These are phyloP conservation scores for Drosophila fulvimacula DNA, from an alignment of 2,888 invertebrate genomes.

Conservation along the genomic window DNA sequence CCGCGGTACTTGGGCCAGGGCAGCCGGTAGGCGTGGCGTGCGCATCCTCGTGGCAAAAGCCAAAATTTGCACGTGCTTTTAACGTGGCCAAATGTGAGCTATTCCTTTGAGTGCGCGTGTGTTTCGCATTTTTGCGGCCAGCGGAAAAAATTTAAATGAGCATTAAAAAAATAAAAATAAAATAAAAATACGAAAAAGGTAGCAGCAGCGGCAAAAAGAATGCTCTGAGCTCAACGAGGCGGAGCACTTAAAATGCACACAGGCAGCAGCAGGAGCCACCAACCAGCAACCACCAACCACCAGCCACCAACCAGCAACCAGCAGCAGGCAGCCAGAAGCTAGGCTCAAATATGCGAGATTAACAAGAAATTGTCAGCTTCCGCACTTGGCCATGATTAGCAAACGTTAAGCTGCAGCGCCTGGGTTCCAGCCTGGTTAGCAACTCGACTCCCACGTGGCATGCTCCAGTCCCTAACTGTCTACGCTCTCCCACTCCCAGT, in stretches of 20 bases:
- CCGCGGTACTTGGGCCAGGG: conserved; percentile 3
- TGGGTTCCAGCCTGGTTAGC: conserved; percentile 11
- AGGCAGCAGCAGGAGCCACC: neutral
- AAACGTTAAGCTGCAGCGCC: conserved; percentile 12
- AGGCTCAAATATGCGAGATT: conserved; percentile 43
- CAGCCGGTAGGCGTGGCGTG: conserved; percentile 25
- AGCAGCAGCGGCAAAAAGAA: conserved; percentile 8
- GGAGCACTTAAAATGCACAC: conserved; percentile 25
- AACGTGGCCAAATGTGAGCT: conserved; percentile 41
- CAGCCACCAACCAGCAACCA: neutral
- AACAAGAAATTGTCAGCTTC: conserved; percentile 35
- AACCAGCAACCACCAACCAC: neutral
- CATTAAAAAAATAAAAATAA: conserved; percentile 12
- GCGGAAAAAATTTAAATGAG: conserved; percentile 41
- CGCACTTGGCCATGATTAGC: conserved; percentile 29
- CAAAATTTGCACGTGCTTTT: conserved; percentile 58
- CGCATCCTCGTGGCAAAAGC: conserved; percentile 32
- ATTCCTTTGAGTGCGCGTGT: conserved; percentile 54
- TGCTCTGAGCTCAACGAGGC: conserved; percentile 28
- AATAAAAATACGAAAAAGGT: neutral
- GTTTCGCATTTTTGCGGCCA: conserved; percentile 45
- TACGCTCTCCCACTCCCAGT: neutral
- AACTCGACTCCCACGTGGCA: conserved; percentile 19
- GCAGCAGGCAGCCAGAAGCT: neutral
- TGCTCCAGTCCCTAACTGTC: neutral